A percentile compares a stretch with the other conserved stretches of the same genome.
Evolutionary conservation across 2,113 vertebrate species (phyloP).

Genomic region (Clarias macrocephalus): DNA sequence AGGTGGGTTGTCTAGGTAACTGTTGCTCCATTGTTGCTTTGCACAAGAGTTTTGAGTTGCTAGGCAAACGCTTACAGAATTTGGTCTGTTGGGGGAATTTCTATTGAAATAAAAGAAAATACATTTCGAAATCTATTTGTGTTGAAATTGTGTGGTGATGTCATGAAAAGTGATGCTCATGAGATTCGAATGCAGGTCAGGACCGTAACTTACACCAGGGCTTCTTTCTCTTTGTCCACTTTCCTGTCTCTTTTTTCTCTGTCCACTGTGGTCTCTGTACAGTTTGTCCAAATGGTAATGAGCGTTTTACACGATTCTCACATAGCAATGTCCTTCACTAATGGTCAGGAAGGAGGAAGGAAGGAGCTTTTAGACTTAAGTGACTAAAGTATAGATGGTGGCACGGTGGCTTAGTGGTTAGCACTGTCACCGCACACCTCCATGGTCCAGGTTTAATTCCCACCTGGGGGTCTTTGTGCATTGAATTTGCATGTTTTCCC

Average conservation of each 20-base stretch:
- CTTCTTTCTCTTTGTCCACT: not conserved
- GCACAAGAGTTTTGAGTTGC: not conserved
- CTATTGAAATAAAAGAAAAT: not conserved
- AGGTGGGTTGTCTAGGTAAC: constrained; percentile 49
- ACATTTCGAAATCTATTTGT: not conserved
- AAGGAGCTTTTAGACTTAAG: not conserved
- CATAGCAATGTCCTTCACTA: not conserved
- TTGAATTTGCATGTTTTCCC: no score
- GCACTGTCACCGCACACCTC: no score
- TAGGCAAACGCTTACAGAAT: not conserved
- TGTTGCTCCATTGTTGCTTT: constrained; percentile 33
- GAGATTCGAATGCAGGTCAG: not conserved
- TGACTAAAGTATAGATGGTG: not conserved
- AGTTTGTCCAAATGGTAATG: not conserved
- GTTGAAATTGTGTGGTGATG: not conserved
- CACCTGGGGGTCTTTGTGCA: no score
- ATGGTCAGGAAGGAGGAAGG: not conserved
- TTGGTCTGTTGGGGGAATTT: not conserved
- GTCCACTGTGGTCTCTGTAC: not conserved
- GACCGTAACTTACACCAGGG: not conserved
- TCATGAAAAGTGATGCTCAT: not conserved
- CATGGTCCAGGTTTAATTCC: no score
- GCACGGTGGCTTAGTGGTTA: no score
- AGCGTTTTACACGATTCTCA: not conserved
- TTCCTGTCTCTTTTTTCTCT: not conserved